Base-by-base conservation (phyloP, 2,113 vertebrate genomes). In the Trichomycterus rosablanca region DNA sequence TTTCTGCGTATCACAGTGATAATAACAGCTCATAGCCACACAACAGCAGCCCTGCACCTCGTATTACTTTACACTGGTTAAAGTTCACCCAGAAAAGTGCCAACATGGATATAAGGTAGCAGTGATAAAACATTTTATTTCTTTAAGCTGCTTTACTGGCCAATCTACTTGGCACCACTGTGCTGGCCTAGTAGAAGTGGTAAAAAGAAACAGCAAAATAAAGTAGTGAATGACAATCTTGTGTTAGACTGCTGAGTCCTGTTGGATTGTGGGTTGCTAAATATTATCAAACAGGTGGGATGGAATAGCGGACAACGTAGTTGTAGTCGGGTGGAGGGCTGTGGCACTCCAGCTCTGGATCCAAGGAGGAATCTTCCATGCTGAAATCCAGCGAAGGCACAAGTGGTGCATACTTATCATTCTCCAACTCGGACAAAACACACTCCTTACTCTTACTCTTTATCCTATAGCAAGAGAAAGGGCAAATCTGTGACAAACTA, bases 281-380 rank as follows among this genome's bases (percentile, higher is more conserved):
- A 3, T 4, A 7, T 30, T 4, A 3, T 71, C 89, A 96, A 72
- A 95, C 88, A 0, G 90, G 91, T 1, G 92, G 91, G 34, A 88
- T 81, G 0, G 90, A 92, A 83, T 93, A 95, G 74, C 92, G 91
- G 58, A 95, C 73, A 72, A 97, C 92, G 0, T 87, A 88, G 79
- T 93, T 93, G 82, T 95, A 95, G 78, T 97, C 89, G 0, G 93
- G 93, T 0, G 92, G 93, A 0, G 93, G 92, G 81, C 92, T 97
- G 83, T 97, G 92, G 72, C 93, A 93, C 60, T 94, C 92, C 61
- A 95, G 81, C 70, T 39, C 85, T 1, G 80, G 79, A 56, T 93
- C 92, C 81, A 94, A 80, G 1, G 87, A 81, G 0, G 90, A 87
- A 55, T 94, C 90, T 9, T 88, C 83, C 82, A 93, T 84, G 18